phyloP scores from a whole-genome alignment of 2,888 invertebrate genomes.

The Trachelus stipa region DNA sequence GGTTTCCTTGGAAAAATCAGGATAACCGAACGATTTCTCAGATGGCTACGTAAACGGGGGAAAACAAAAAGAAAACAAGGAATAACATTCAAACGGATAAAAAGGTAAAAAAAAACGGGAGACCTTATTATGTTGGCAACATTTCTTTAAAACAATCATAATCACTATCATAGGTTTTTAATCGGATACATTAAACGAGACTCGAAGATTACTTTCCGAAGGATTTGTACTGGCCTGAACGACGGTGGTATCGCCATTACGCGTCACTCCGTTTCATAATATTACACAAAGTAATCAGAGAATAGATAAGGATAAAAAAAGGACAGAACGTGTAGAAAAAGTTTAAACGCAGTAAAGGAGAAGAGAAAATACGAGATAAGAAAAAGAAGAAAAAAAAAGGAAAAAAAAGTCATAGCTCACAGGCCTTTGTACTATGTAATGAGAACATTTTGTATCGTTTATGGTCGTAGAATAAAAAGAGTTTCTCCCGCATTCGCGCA shows the following conservation, averaged over 20 bases:
- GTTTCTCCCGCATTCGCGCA: too few relatives aligned
- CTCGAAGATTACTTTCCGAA: conserved; percentile 12
- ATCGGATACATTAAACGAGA: background rate
- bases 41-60: too few relatives aligned
- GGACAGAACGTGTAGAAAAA: too few relatives aligned
- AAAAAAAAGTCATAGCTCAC: background rate
- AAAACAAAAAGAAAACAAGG: conserved; percentile 16
- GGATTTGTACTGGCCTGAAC: conserved; percentile 27
- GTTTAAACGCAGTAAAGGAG: too few relatives aligned
- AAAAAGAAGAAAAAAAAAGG: background rate
- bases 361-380: too few relatives aligned
- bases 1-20: too few relatives aligned
- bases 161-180: too few relatives aligned
- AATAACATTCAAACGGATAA: conserved; percentile 11
- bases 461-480: too few relatives aligned
- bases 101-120: conserved; percentile 14
- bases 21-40: too few relatives aligned
- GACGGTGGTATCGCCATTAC: conserved; percentile 8
- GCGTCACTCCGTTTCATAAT: conserved; percentile 9
- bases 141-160: too few relatives aligned
- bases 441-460: background rate
- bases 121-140: background rate
- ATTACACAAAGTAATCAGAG: background rate
- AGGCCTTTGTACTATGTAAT: conserved; percentile 3
- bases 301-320: too few relatives aligned